Evolutionary conservation across 2,888 invertebrate species (phyloP).

Genomic region (Parnassius glacialis): DNA sequence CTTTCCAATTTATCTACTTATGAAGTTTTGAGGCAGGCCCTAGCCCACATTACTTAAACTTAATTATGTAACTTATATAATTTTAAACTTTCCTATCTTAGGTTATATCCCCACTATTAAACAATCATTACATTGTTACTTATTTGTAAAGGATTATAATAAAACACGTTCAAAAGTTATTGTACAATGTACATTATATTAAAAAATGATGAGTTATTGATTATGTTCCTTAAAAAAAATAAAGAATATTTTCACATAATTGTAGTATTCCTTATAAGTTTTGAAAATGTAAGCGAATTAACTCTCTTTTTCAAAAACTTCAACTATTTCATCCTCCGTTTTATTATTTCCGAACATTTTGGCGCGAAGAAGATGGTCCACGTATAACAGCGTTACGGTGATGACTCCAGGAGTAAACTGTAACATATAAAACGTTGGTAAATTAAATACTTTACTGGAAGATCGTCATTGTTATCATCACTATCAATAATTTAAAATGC

Average conservation of each 20-base stretch:
- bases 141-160: too few species aligned
- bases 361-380: constrained; percentile 44
- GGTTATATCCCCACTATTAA: too few species aligned
- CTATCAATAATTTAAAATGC: too few species aligned
- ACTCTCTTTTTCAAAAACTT: constrained; percentile 15
- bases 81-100: too few species aligned
- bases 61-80: too few species aligned
- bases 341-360: constrained; percentile 36
- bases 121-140: too few species aligned
- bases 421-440: background rate
- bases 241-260: constrained; percentile 15
- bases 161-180: background rate
- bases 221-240: constrained; percentile 14
- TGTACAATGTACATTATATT: constrained; percentile 13
- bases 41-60: too few species aligned
- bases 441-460: background rate
- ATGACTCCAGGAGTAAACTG: constrained; percentile 40
- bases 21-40: too few species aligned
- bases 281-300: constrained; percentile 2
- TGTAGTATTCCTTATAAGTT: constrained; percentile 1
- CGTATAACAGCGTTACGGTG: constrained; percentile 41
- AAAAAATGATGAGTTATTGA: constrained; percentile 15
- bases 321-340: constrained; percentile 15
- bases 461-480: background rate
- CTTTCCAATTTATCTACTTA: too few species aligned